A percentile compares a stretch with the other conserved stretches of the same genome.
Conservation (phyloP, 1,140 invertebrate genomes). For the Maconellicoccus hirsutus region DNA sequence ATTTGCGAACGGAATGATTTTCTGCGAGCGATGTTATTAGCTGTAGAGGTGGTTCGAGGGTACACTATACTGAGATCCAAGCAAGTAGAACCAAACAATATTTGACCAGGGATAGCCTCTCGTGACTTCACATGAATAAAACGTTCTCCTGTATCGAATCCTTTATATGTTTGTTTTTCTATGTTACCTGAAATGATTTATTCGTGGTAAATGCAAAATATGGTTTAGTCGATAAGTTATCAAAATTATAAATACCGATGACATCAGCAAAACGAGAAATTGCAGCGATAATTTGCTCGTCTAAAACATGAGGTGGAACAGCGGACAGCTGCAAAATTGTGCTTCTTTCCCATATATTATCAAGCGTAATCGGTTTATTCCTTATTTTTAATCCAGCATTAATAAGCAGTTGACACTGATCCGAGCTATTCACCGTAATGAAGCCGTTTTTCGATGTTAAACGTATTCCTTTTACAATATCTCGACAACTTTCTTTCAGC, state of each 20-base stretch:
- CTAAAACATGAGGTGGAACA: neutral
- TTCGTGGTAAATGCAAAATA: too few relatives aligned
- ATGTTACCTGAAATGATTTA: slow-evolving; percentile 33
- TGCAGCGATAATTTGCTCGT: slow-evolving; percentile 9
- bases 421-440: neutral
- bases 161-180: slow-evolving; percentile 36
- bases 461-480: neutral
- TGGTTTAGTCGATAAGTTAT: too few relatives aligned
- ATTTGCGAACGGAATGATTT: slow-evolving; percentile 31
- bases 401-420: neutral
- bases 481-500: neutral
- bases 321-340: neutral
- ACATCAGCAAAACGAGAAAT: slow-evolving; percentile 13
- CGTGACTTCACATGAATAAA: slow-evolving; percentile 33
- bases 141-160: slow-evolving; percentile 38
- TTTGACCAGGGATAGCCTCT: slow-evolving; percentile 25
- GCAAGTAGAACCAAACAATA: slow-evolving; percentile 27
- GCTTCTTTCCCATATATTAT: neutral
- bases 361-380: neutral
- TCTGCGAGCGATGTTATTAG: slow-evolving; percentile 26
- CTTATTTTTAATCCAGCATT: neutral
- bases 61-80: slow-evolving; percentile 26
- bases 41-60: slow-evolving; percentile 26
- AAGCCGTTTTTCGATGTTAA: neutral
- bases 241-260: slow-evolving; percentile 10